A percentile compares a stretch with the other conserved stretches of the same genome.
Conservation (phyloP, 64 coral and sea anemone species). For the Exaiptasia diaphana region DNA sequence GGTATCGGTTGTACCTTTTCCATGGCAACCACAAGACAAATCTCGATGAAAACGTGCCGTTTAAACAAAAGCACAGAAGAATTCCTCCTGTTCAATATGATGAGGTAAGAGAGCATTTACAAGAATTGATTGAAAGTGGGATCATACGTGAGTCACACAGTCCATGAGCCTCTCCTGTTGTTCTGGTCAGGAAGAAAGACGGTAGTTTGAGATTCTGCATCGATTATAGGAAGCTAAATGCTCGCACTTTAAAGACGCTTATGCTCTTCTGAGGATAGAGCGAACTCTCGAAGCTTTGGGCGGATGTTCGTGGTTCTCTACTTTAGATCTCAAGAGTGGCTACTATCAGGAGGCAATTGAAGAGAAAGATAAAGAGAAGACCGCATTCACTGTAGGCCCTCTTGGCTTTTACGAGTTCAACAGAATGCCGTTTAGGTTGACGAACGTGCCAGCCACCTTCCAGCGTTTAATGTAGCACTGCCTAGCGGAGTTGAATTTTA, state of each 20-base stretch:
- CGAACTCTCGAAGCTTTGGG: conserved; percentile 20
- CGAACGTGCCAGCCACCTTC: background rate
- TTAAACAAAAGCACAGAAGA: conserved; percentile 9
- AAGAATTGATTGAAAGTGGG: conserved; percentile 5
- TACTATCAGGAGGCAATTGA: conserved; percentile 6
- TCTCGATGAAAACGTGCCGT: background rate
- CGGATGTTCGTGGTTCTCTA: conserved; percentile 41
- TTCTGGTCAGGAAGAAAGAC: conserved; percentile 48
- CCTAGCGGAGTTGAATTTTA: conserved; percentile 18
- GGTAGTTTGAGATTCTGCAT: conserved; percentile 19
- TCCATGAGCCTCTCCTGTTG: conserved; percentile 10
- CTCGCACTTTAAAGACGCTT: conserved; percentile 38
- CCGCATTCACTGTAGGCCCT: conserved; percentile 13
- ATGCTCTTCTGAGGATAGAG: conserved; percentile 29
- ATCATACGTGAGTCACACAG: conserved; percentile 32
- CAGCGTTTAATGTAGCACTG: conserved; percentile 26
- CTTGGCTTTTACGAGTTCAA: conserved; percentile 28
- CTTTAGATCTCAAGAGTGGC: conserved; percentile 47
- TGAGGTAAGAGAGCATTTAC: conserved; percentile 6
- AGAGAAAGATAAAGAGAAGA: conserved; percentile 26
- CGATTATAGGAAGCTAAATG: conserved; percentile 36
- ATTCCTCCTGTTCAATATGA: conserved; percentile 6
- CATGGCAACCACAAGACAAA: background rate
- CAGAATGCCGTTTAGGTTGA: conserved; percentile 41
- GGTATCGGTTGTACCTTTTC: background rate